Conservation (phyloP, 2,113 vertebrate genomes). For the Panurus biarmicus region DNA sequence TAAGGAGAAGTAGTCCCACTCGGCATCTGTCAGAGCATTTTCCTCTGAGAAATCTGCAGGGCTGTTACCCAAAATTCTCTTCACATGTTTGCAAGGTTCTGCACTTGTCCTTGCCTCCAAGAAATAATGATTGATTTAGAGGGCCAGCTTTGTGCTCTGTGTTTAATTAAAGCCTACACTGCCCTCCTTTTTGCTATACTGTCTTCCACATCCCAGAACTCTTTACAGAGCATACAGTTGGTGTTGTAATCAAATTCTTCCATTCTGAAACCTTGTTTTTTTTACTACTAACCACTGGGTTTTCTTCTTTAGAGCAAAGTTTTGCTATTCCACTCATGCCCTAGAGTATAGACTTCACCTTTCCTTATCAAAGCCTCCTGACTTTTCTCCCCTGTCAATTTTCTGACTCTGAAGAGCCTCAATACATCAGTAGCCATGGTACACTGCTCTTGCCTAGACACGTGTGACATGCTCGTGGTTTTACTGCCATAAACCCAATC, state of each 20-base stretch:
- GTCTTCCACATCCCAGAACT: neutral
- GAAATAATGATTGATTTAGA: slow-evolving; percentile 25
- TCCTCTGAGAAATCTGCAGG: neutral
- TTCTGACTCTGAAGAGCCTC: neutral
- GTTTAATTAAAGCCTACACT: slow-evolving; percentile 12
- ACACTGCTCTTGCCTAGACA: neutral
- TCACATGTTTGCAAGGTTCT: neutral
- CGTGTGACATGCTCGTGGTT: neutral
- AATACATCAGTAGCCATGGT: no score
- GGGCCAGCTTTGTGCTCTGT: neutral
- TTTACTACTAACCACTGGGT: neutral
- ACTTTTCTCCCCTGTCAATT: neutral
- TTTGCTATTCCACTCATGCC: neutral
- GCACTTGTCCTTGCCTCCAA: neutral
- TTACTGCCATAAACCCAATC: neutral
- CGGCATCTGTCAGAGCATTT: slow-evolving; percentile 25
- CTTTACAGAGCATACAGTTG: neutral
- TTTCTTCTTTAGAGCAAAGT: neutral
- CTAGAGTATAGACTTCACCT: neutral
- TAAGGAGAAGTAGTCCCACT: slow-evolving; percentile 30
- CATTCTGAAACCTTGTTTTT: neutral
- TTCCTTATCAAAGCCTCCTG: neutral
- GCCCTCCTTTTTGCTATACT: neutral
- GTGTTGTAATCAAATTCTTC: neutral
- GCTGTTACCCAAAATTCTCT: slow-evolving; percentile 42